These are phyloP conservation scores for Tetraodon nigroviridis DNA, from an alignment of 2,113 vertebrate genomes.

Conservation along the genomic window DNA sequence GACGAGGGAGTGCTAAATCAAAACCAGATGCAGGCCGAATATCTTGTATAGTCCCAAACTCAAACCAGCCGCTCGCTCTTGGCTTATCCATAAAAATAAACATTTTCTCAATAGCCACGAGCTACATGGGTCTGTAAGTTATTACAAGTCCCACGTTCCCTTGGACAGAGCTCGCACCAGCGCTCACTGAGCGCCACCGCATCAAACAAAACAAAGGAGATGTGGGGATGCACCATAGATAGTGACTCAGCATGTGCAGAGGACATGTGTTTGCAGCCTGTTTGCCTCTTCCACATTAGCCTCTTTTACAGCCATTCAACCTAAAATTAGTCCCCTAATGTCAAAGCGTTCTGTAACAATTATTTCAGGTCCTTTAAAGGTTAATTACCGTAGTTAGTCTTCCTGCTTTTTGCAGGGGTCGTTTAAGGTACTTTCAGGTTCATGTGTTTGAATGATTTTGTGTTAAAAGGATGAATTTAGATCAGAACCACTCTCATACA, in stretches of 20 bases:
- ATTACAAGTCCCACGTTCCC: slow-evolving; percentile 54
- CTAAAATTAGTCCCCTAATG: slow-evolving; percentile 29
- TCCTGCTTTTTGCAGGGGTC: slow-evolving; percentile 27
- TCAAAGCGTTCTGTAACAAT: slow-evolving; percentile 50
- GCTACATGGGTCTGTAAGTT: slow-evolving; percentile 65
- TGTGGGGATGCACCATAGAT: no score
- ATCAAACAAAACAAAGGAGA: not conserved
- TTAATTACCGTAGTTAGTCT: slow-evolving; percentile 50
- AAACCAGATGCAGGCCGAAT: slow-evolving; percentile 69
- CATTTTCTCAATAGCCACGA: slow-evolving; percentile 69
- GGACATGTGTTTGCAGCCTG: slow-evolving; percentile 4
- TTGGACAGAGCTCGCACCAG: slow-evolving; percentile 28
- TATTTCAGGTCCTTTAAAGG: slow-evolving; percentile 34
- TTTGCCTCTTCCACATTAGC: slow-evolving; percentile 11
- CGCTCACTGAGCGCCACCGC: not conserved
- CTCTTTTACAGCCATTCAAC: slow-evolving; percentile 32
- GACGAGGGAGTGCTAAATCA: slow-evolving; percentile 48
- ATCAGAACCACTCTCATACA: no score
- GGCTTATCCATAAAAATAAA: slow-evolving; percentile 78
- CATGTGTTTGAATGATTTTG: no score
- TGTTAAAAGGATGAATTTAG: no score
- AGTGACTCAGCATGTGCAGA: not conserved
- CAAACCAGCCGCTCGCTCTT: slow-evolving; percentile 78
- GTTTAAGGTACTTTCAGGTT: no score
- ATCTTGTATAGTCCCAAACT: slow-evolving; percentile 73